A percentile compares a stretch with the other conserved stretches of the same genome.
phyloP scores from a whole-genome alignment of 2,888 invertebrate genomes.

The Hipparchia semele region DNA sequence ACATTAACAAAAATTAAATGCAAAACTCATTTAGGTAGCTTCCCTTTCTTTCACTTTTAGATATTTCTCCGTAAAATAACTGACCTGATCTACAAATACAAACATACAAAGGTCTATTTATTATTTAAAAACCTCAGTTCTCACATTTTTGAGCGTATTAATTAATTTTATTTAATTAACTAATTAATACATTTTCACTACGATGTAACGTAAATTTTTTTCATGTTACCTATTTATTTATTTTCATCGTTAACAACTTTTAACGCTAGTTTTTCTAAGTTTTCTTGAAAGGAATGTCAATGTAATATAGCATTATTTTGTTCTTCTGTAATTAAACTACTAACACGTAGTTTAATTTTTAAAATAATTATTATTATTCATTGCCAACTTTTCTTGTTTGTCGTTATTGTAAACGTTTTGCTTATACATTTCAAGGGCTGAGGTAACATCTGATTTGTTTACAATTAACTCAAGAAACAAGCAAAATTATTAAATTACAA shows the following conservation, averaged over 20 bases:
- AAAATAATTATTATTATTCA: too few relatives aligned
- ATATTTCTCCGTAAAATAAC: too few relatives aligned
- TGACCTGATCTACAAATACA: too few relatives aligned
- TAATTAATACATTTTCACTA: not conserved
- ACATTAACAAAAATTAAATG: slow-evolving; percentile 8
- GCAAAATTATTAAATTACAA: too few relatives aligned
- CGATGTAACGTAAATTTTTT: not conserved
- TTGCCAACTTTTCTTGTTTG: too few relatives aligned
- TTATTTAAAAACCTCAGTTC: too few relatives aligned
- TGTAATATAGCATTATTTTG: not conserved
- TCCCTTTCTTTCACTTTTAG: not conserved
- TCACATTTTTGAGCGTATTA: not conserved
- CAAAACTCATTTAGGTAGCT: not conserved
- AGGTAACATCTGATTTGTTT: too few relatives aligned
- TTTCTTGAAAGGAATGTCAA: not conserved
- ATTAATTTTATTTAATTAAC: not conserved
- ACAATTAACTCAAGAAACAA: too few relatives aligned
- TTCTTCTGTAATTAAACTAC: too few relatives aligned
- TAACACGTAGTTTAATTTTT: too few relatives aligned
- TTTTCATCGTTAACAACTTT: not conserved
- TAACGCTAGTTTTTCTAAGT: not conserved
- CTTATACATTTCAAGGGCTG: too few relatives aligned
- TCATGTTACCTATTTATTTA: not conserved
- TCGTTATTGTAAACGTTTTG: too few relatives aligned
- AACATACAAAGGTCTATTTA: not conserved